These are phyloP conservation scores for Sphenodon punctatus DNA, from an alignment of 2,797 vertebrate genomes.

Conservation along the genomic window DNA sequence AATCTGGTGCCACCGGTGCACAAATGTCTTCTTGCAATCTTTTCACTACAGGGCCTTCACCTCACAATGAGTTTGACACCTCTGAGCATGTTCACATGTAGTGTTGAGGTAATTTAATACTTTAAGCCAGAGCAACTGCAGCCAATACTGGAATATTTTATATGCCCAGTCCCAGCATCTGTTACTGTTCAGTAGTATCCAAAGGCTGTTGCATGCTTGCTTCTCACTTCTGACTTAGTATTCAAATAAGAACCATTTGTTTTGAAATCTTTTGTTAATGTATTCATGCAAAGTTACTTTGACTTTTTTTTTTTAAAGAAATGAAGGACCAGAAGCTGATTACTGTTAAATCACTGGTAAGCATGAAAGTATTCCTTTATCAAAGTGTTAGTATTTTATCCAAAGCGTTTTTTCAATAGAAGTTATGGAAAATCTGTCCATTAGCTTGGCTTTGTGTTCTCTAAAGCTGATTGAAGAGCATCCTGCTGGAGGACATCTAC, in stretches of 20 bases:
- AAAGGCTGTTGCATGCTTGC: fast-evolving
- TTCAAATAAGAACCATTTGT: neutral
- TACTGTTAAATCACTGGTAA: constrained; percentile 73
- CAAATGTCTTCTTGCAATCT: too few species aligned
- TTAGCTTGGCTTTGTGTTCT: neutral
- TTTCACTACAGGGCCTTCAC: too few species aligned
- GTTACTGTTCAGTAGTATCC: neutral
- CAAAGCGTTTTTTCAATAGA: neutral
- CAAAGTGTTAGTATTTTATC: fast-evolving
- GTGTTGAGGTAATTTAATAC: too few species aligned
- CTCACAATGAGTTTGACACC: too few species aligned
- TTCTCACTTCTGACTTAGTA: neutral
- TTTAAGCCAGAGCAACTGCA: too few species aligned
- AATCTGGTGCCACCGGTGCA: too few species aligned
- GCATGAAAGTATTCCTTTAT: constrained; percentile 24
- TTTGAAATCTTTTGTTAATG: neutral
- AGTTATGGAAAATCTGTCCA: fast-evolving
- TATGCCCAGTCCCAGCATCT: neutral
- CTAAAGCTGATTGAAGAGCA: neutral
- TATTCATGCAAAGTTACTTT: neutral
- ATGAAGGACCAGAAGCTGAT: constrained; percentile 52
- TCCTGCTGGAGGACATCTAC: fast-evolving
- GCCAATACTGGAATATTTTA: too few species aligned
- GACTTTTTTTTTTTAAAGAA: constrained; percentile 57
- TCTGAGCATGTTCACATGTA: too few species aligned